phyloP scores from a whole-genome alignment of 2,797 vertebrate species.

The Champsocephalus esox region DNA sequence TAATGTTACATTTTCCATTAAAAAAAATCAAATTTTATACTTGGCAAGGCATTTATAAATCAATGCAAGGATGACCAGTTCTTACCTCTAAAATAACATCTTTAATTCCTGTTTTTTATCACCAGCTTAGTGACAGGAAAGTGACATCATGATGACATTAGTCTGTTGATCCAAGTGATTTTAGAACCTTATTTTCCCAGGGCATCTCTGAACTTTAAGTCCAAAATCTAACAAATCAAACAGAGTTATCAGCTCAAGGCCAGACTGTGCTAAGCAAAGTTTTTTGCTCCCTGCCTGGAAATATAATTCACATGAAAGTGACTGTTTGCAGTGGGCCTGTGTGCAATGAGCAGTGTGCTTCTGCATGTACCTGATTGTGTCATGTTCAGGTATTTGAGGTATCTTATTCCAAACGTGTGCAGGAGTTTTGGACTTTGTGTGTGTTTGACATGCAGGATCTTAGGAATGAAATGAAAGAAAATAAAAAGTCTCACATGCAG shows the following conservation, averaged over 20 bases:
- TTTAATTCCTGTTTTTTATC: neutral
- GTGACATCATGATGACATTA: constrained; percentile 60
- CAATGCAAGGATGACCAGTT: neutral
- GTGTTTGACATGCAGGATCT: neutral
- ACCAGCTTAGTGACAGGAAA: constrained; percentile 6
- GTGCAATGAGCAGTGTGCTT: constrained; percentile 26
- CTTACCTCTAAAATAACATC: neutral
- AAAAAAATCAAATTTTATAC: too few relatives aligned
- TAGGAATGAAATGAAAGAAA: constrained; percentile 1
- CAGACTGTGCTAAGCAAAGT: constrained; percentile 76
- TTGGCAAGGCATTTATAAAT: neutral
- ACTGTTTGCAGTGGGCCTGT: constrained; percentile 58
- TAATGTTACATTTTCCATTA: neutral
- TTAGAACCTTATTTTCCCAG: constrained; percentile 64
- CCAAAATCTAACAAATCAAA: constrained; percentile 80
- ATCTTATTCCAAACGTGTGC: constrained; percentile 1
- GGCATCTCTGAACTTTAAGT: constrained; percentile 68
- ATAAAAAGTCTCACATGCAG: neutral
- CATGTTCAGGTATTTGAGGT: constrained; percentile 28
- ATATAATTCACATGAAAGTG: constrained; percentile 72
- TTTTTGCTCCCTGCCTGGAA: constrained; percentile 83
- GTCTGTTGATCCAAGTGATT: constrained; percentile 71
- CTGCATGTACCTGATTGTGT: constrained; percentile 30
- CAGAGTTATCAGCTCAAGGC: constrained; percentile 81
- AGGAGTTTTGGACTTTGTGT: neutral